A percentile compares a stretch with the other conserved stretches of the same genome.
Conservation (phyloP, 2,888 invertebrate species). For the Cataglyphis rosenhaueri region DNA sequence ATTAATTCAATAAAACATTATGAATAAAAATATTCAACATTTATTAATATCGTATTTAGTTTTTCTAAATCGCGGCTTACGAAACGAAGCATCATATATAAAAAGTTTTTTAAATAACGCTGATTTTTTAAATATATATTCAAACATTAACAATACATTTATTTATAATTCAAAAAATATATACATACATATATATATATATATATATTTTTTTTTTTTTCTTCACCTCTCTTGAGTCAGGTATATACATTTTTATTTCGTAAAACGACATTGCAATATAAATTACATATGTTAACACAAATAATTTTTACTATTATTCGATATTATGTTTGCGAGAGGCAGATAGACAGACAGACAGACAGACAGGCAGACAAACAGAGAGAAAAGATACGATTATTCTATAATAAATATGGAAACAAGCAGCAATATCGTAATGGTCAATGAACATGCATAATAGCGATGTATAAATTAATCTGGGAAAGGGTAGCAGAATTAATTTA, state of each 20-base stretch:
- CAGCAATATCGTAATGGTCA: conserved; percentile 34
- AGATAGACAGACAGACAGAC: background rate
- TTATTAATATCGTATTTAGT: background rate
- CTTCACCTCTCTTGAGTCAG: background rate
- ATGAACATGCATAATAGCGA: conserved; percentile 58
- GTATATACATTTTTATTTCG: background rate
- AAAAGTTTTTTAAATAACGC: conserved; percentile 1
- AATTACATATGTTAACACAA: background rate
- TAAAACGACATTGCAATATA: background rate
- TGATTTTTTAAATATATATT: background rate
- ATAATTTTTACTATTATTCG: conserved; percentile 6
- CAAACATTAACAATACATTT: background rate
- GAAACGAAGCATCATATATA: no score
- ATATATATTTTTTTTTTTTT: no score
- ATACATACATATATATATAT: no score
- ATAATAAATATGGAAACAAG: conserved; percentile 55
- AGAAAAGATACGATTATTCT: conserved; percentile 46
- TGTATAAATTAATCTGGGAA: conserved; percentile 76
- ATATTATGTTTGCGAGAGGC: background rate
- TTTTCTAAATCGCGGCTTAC: background rate
- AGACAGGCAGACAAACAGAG: background rate
- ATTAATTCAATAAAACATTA: conserved; percentile 36
- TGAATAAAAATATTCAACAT: conserved; percentile 22
- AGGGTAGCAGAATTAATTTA: conserved; percentile 78
- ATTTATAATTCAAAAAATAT: no score